These are phyloP conservation scores for Pseudorectes ferrugineus DNA, from an alignment of 2,113 vertebrate species.

Conservation along the genomic window DNA sequence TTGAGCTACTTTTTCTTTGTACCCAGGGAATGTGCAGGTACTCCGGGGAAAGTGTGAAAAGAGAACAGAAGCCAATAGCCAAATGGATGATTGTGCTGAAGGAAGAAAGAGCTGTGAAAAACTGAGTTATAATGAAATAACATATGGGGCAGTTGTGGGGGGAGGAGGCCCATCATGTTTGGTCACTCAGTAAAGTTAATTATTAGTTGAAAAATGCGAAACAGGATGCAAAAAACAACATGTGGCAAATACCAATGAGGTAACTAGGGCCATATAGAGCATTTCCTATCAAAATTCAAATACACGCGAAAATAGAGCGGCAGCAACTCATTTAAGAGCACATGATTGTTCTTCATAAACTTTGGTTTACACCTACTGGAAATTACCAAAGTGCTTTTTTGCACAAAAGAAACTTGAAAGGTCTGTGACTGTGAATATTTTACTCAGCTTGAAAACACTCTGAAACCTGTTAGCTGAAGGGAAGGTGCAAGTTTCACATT, in stretches of 20 bases:
- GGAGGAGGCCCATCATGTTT: neutral
- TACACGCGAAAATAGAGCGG: neutral
- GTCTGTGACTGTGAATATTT: neutral
- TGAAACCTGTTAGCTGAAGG: neutral
- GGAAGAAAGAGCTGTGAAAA: neutral
- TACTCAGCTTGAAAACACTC: neutral
- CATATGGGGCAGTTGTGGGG: neutral
- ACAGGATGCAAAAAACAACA: neutral
- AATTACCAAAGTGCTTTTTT: neutral
- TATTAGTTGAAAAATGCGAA: neutral
- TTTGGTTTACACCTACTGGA: neutral
- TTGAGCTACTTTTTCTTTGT: neutral
- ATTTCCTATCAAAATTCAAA: neutral
- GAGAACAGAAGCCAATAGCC: neutral
- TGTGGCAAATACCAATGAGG: neutral
- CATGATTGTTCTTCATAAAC: neutral
- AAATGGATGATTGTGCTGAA: neutral
- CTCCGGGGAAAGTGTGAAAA: neutral
- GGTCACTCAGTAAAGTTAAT: neutral
- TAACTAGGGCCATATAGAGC: neutral
- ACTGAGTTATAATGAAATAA: neutral
- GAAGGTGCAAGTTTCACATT: neutral
- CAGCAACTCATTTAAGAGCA: neutral
- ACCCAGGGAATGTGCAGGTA: neutral
- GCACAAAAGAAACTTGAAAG: neutral